Evolutionary conservation across 1,140 invertebrate genomes (phyloP), one percentile per base, ranked within the genome.

Genomic region (Achroia grisella): DNA sequence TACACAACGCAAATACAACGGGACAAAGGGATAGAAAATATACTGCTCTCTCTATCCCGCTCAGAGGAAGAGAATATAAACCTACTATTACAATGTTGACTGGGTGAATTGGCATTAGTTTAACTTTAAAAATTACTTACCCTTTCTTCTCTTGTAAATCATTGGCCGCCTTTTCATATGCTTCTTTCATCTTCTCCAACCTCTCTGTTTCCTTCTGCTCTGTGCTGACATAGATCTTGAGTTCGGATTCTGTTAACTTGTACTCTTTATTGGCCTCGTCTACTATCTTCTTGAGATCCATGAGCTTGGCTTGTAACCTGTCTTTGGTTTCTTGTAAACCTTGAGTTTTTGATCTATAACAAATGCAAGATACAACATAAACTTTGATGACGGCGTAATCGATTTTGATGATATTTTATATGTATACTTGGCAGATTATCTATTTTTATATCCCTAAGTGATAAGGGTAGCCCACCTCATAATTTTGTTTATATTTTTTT

Each of bases 141-240:
- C 13, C 55, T 56, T 71, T 76, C 41, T 89, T 89, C 31, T 88
- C 76, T 29, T 86, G 53, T 0, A 91, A 73, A 42, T 79, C 87
- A 1, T 40, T 57, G 2, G 40, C 42, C 4, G 76, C 75, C 8
- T 66, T 76, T 9, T 70, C 66, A 11, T 69, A 77, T 0, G 59
- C 43, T 8, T 76, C 62, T 27, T 60, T 69, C 10, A 94, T 69
- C 4, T 90, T 86, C 48, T 92, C 87, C 5, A 95, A 86, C 64
- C 94, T 96, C 5, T 88, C 87, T 42, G 89, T 89, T 71, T 97
- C 95, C 0, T 87, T 91, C 31, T 90, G 87, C 69, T 97, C 94
- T 27, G 89, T 91, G 35, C 92, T 94, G 15, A 91, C 86, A 46
- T 93, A 95, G 12, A 97, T 88, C 67, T 97, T 92, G 3, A 97